These are phyloP conservation scores for Alca torda DNA, from an alignment of 2,797 vertebrate species.

Conservation along the genomic window DNA sequence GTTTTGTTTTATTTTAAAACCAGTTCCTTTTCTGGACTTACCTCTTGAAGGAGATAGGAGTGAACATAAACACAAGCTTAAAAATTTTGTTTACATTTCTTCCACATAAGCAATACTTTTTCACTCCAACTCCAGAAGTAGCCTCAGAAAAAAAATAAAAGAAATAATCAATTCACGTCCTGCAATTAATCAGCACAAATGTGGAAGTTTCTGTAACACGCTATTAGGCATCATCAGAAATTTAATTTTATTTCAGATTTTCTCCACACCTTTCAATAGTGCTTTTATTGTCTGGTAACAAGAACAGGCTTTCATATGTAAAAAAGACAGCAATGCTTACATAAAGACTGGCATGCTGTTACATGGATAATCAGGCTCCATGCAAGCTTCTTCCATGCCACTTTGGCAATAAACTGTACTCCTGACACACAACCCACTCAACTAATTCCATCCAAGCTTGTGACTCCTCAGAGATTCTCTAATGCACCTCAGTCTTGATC, in stretches of 20 bases:
- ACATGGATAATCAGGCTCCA: not conserved
- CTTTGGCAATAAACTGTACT: not conserved
- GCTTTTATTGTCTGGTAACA: not conserved
- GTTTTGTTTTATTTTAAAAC: not conserved
- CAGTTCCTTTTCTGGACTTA: not conserved
- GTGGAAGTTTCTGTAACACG: not conserved
- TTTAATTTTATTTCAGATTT: not conserved
- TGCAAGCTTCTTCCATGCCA: not conserved
- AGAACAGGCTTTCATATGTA: not conserved
- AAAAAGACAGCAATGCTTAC: not conserved
- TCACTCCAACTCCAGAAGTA: not conserved
- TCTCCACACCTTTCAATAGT: not conserved
- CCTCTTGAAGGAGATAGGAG: not conserved
- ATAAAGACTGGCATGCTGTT: not conserved
- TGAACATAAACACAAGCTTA: not conserved
- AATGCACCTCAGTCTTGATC: constrained; percentile 69
- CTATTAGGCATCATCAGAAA: not conserved
- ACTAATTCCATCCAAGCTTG: not conserved
- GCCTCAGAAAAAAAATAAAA: not conserved
- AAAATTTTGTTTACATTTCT: not conserved
- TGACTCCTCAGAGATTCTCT: constrained; percentile 15
- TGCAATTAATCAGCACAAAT: not conserved
- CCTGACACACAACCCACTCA: not conserved
- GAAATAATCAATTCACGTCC: not conserved
- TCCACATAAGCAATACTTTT: not conserved